Evolutionary conservation across 2,888 invertebrate species (phyloP).

Genomic region (Papilio gigon): DNA sequence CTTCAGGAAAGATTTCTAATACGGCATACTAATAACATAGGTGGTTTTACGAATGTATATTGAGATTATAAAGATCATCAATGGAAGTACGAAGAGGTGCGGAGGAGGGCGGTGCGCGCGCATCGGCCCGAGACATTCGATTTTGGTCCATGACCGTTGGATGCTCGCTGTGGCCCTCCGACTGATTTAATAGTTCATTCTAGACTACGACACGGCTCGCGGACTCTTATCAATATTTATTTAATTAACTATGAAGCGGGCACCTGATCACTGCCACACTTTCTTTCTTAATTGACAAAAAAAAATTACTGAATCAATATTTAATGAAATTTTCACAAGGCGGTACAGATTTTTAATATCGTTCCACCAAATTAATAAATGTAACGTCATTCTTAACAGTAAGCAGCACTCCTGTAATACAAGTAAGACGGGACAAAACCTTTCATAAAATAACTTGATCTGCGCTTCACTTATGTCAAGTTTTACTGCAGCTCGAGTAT

Average conservation of each 20-base stretch:
- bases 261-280: constrained; percentile 10
- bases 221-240: constrained; percentile 58
- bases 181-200: constrained; percentile 80
- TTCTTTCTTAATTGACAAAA: constrained; percentile 2
- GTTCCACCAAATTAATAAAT: not conserved
- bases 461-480: not conserved
- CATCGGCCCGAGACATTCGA: constrained; percentile 79
- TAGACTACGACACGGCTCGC: constrained; percentile 64
- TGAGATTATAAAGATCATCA: constrained; percentile 79
- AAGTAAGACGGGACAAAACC: too few species aligned
- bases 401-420: too few species aligned
- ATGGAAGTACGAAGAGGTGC: constrained; percentile 76
- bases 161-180: constrained; percentile 78
- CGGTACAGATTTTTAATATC: not conserved
- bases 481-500: not conserved
- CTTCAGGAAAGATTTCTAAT: constrained; percentile 13
- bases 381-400: not conserved
- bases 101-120: constrained; percentile 75
- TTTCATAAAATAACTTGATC: not conserved
- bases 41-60: constrained; percentile 48
- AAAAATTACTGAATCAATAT: not conserved
- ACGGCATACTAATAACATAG: constrained; percentile 47
- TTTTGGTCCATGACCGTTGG: constrained; percentile 83
- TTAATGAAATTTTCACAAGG: not conserved
- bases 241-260: constrained; percentile 26